A percentile compares a stretch with the other conserved stretches of the same genome.
These are phyloP conservation scores for Corvus moneduloides DNA, from an alignment of 2,113 vertebrate genomes.

Conservation along the genomic window DNA sequence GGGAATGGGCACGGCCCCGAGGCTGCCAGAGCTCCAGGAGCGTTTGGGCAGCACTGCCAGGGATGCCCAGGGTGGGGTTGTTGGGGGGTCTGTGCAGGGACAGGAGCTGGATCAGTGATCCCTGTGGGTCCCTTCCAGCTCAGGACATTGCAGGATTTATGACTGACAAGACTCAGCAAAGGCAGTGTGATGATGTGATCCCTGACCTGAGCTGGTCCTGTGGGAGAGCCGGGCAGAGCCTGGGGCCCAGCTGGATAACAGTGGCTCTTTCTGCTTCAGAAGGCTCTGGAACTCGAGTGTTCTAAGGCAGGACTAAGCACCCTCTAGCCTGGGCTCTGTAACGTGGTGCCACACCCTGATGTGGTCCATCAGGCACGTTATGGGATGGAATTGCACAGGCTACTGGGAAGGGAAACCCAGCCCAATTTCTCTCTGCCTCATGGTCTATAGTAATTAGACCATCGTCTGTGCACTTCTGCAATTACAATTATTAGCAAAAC, in stretches of 20 bases:
- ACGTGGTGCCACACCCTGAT: rapidly evolving
- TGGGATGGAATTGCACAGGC: not conserved
- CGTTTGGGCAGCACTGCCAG: rapidly evolving
- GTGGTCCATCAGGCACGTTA: rapidly evolving
- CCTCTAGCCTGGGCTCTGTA: rapidly evolving
- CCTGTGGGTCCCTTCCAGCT: not conserved
- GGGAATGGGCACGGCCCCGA: not conserved
- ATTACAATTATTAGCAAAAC: not conserved
- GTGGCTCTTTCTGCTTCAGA: not conserved
- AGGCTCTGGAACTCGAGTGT: not conserved
- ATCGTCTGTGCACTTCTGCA: not conserved
- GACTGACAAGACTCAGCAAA: rapidly evolving
- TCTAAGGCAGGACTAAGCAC: not conserved
- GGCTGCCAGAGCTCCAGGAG: not conserved
- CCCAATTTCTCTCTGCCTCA: not conserved
- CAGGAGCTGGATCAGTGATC: not conserved
- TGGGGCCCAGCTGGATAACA: rapidly evolving
- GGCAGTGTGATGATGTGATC: rapidly evolving
- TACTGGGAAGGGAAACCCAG: not conserved
- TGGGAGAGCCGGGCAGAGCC: not conserved
- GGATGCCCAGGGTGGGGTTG: not conserved
- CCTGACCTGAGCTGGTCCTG: rapidly evolving
- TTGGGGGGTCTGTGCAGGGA: not conserved
- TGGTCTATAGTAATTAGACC: not conserved
- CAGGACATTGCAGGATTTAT: not conserved